Conservation (phyloP, 1,140 invertebrate genomes). For the Procambarus clarkii region DNA sequence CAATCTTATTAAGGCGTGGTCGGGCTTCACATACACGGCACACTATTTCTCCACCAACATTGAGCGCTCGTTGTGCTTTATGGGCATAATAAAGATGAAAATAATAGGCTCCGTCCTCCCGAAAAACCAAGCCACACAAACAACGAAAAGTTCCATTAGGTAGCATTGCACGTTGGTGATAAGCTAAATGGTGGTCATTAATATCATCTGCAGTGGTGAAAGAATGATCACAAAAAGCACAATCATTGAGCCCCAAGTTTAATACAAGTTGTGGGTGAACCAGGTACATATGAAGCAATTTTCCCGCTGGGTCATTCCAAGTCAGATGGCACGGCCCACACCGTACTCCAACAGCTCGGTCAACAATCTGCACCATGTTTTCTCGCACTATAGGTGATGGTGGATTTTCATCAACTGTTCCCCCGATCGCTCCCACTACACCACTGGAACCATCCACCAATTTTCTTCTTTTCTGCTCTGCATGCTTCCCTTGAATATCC, state of each 20-base stretch:
- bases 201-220: conserved; percentile 70
- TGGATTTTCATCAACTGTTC: conserved; percentile 34
- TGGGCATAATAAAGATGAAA: conserved; percentile 72
- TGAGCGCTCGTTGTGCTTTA: conserved; percentile 70
- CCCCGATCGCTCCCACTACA: conserved; percentile 60
- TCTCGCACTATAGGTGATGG: conserved; percentile 56
- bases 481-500: conserved; percentile 20
- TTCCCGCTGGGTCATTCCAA: conserved; percentile 61
- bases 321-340: conserved; percentile 65
- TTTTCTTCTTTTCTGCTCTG: conserved; percentile 45
- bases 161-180: conserved; percentile 65
- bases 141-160: conserved; percentile 69
- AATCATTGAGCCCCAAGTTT: conserved; percentile 65
- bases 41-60: conserved; percentile 68
- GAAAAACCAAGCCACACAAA: conserved; percentile 71
- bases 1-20: conserved; percentile 70
- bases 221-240: conserved; percentile 69
- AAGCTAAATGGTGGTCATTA: conserved; percentile 68
- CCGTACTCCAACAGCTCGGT: conserved; percentile 57
- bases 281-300: conserved; percentile 70
- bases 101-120: conserved; percentile 72
- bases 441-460: conserved; percentile 53
- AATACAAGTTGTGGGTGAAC: conserved; percentile 70
- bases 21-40: conserved; percentile 69
- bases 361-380: conserved; percentile 60